These are phyloP conservation scores for Delia radicum DNA, from an alignment of 1,140 invertebrate genomes.

Conservation along the genomic window DNA sequence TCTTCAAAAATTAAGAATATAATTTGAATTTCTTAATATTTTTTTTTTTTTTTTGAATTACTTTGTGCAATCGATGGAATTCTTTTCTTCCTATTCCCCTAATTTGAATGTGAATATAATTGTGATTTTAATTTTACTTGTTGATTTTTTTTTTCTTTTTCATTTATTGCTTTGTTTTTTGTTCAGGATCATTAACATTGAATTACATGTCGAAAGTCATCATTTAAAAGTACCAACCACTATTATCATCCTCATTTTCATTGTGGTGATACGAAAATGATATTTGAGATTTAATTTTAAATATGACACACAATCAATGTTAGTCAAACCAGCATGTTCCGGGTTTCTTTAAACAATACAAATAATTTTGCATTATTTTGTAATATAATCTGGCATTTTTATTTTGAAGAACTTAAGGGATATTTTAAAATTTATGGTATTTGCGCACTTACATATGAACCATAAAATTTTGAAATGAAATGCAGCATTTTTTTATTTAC, in stretches of 20 bases:
- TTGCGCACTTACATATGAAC: background rate
- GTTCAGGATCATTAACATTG: constrained; percentile 1
- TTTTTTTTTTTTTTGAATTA: too few relatives aligned
- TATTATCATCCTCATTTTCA: background rate
- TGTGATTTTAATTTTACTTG: background rate
- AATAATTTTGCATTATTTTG: background rate
- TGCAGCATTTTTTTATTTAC: too few relatives aligned
- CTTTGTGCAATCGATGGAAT: too few relatives aligned
- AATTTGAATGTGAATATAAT: background rate
- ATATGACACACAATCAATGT: background rate
- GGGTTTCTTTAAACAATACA: background rate
- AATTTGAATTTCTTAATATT: too few relatives aligned
- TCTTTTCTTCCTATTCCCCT: background rate
- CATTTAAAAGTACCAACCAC: background rate
- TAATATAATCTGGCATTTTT: background rate
- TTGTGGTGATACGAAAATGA: background rate
- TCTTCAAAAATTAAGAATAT: too few relatives aligned
- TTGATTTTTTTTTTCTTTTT: background rate
- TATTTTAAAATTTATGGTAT: too few relatives aligned
- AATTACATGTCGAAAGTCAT: background rate
- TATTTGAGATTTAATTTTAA: background rate
- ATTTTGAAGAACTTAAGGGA: background rate
- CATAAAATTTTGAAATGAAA: background rate
- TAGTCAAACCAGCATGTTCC: background rate
- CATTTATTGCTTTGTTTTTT: background rate